Evolutionary conservation across 2,113 vertebrate species (phyloP).

Genomic region (Dipodomys ordii): DNA sequence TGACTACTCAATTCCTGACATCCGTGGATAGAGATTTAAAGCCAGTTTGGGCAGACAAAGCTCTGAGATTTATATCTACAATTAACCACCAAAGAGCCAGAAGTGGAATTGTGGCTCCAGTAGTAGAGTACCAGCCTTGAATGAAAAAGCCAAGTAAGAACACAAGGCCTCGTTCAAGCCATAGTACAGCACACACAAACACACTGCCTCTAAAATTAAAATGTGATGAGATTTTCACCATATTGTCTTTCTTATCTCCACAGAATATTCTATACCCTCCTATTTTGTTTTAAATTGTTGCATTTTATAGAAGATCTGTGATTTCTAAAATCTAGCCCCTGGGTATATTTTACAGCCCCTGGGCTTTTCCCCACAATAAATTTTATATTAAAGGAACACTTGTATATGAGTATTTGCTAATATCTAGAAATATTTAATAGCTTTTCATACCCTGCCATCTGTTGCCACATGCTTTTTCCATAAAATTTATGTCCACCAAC

Average conservation of each 20-base stretch:
- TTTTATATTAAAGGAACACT: not conserved
- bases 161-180: too few relatives aligned
- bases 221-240: not conserved
- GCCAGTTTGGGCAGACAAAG: too few relatives aligned
- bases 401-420: constrained; percentile 34
- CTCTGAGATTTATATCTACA: too few relatives aligned
- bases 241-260: not conserved
- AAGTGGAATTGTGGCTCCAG: too few relatives aligned
- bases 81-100: too few relatives aligned
- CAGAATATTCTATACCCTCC: not conserved
- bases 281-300: constrained; percentile 33
- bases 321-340: not conserved
- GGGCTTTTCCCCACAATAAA: not conserved
- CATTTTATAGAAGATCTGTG: not conserved
- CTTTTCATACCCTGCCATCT: not conserved
- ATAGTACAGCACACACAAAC: too few relatives aligned
- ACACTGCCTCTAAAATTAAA: not conserved
- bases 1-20: too few relatives aligned
- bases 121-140: too few relatives aligned
- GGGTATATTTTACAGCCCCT: not conserved
- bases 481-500: constrained; percentile 10
- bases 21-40: too few relatives aligned
- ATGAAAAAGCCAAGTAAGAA: too few relatives aligned
- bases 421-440: not conserved
- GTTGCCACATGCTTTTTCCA: not conserved